Base-by-base conservation (phyloP, 2,797 vertebrate species). In the Intellagama lesueurii region DNA sequence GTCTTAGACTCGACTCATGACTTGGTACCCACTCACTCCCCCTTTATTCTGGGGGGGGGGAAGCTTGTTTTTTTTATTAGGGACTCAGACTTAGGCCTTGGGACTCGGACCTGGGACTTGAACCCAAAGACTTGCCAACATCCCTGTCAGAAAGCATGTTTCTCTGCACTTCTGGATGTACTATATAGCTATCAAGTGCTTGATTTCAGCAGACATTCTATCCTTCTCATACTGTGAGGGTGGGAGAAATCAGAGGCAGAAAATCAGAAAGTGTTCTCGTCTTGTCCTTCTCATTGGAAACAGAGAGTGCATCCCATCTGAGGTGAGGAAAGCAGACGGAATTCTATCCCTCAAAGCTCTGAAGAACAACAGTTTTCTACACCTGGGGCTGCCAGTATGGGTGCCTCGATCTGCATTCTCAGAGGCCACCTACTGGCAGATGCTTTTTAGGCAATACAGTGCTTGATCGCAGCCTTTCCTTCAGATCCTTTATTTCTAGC, bases 341-440 rank as follows among this genome's bases (percentile, higher is more conserved):
- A 30, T 83, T 49, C 28, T 47, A n/a, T 44, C 28, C 12, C 5
- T 24, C 12, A 30, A 44, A 68, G 32, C 68, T 68, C 35, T 32
- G n/a, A 64, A 69, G 60, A 83, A 44, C 14, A n/a, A 28, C 7
- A 19, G 52, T 30, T 70, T 47, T n/a, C 81, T 22, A 14, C 26
- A 44, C 32, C 32, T 68, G 7, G 24, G 22, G 3, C 35, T 17
- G 24, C 2, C n/a, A 2, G 12, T 52, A 7, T 60, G 2, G 30
- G 12, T 68, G 24, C 64, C 30, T 69, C 30, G 26, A 79, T 79
- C 44, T 52, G 40, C 70, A 44, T 70, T 79, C 68, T 87, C 44
- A 83, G 69, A 64, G 28, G 66, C 81, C 81, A 83, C 28, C 66
- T 83, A 28, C 66, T 83, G 81, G 81, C 22, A 5, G 66, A 83